Base-by-base conservation (phyloP, 2,113 vertebrate genomes). In the Nettapus auritus region DNA sequence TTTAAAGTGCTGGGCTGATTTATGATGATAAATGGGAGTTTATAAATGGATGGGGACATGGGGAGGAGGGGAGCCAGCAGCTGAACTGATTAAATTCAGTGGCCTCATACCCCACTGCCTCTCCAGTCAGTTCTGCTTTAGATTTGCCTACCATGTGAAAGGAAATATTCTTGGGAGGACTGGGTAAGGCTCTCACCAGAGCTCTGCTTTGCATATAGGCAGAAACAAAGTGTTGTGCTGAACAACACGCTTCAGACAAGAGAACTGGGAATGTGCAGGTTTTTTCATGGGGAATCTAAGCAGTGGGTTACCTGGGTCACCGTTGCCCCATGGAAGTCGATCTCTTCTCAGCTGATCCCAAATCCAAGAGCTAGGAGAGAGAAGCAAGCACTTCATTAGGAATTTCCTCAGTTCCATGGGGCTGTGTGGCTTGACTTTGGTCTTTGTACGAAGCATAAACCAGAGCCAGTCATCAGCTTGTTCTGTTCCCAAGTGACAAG, bases 21-120 rank as follows among this genome's bases (percentile, higher is more conserved):
- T 96, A 82, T 81, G 76, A 48, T 71, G 92, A 91, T 90, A 91
- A 96, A 81, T 95, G 82, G 26, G 82, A 93, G n/a, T 81, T 94
- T 92, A 66, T 86, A 94, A 86, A 88, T 77, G 86, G 89, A 57
- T 71, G 75, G 74, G 78, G 63, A 59, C 19, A 31, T 33, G 34
- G 53, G 71, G 73, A 88, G 79, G 50, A 95, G 78, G 46, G 33
- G 70, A 95, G 55, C 67, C 75, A 90, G 44, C 53, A 93, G 67
- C 66, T 86, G 86, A 82, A 79, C 57, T 70, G 60, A 71, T 82
- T 38, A 59, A 71, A 85, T 95, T 86, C 44, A 50, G 62, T 82
- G 87, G 42, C 53, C 56, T 93, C 56, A 74, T 82, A 73, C 12
- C 28, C 44, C 63, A 7, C 70, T 76, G 42, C 80, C 68, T 78